Evolutionary conservation across 1,140 invertebrate species (phyloP).

Genomic region (Idris sp.): DNA sequence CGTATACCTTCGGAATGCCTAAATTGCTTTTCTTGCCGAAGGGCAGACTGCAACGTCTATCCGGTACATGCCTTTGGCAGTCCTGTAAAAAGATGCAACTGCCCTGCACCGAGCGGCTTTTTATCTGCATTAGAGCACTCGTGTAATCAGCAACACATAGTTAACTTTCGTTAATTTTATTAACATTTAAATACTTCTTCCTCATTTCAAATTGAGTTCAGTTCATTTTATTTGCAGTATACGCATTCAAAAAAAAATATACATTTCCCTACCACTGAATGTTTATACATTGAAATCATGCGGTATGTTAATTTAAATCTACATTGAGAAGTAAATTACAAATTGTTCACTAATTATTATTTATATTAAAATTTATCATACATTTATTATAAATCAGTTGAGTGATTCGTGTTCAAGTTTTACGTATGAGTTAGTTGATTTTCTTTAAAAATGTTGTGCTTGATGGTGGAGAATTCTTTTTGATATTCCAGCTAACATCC

Average conservation of each 20-base stretch:
- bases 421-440: too few species aligned
- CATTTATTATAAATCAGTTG: too few species aligned
- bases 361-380: too few species aligned
- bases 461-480: constrained; percentile 9
- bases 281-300: too few species aligned
- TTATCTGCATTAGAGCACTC: constrained; percentile 32
- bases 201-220: constrained; percentile 5
- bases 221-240: constrained; percentile 39
- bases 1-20: constrained; percentile 50
- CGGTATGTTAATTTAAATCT: constrained; percentile 22
- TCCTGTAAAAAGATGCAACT: constrained; percentile 35
- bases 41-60: constrained; percentile 47
- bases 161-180: constrained; percentile 51
- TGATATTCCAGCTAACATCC: constrained; percentile 28
- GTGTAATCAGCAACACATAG: constrained; percentile 36
- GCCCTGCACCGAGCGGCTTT: too few species aligned
- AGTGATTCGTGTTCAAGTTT: too few species aligned
- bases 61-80: constrained; percentile 42
- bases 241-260: too few species aligned
- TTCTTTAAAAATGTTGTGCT: too few species aligned
- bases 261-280: too few species aligned
- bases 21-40: constrained; percentile 54
- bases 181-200: constrained; percentile 43
- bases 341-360: too few species aligned
- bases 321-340: too few species aligned